Conservation (phyloP, 2,113 vertebrate genomes). For the Hemiscyllium ocellatum region DNA sequence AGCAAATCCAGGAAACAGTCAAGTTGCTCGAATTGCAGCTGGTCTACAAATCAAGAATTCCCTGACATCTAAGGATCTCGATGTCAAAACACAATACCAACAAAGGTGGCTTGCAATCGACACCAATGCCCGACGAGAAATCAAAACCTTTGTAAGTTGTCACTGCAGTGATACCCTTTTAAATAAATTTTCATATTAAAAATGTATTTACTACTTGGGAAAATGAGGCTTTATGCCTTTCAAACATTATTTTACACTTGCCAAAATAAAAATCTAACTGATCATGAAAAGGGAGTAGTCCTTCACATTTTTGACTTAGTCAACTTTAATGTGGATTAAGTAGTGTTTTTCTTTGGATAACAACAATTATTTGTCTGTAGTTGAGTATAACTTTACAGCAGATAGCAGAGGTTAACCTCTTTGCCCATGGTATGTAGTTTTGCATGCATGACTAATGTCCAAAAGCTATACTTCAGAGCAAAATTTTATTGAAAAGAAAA, state of each 20-base stretch:
- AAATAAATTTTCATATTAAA: background rate
- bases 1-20: conserved; percentile 94
- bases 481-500: background rate
- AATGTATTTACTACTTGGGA: background rate
- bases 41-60: conserved; percentile 98
- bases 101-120: conserved; percentile 97
- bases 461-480: background rate
- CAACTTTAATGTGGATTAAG: background rate
- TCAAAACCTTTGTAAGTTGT: conserved; percentile 87
- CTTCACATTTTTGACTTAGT: background rate
- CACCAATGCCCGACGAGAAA: conserved; percentile 78
- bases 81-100: conserved; percentile 89
- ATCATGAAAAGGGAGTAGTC: background rate
- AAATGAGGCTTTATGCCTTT: background rate
- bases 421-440: background rate
- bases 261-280: no score
- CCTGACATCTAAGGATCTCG: conserved; percentile 91
- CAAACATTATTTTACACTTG: background rate
- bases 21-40: conserved; percentile 89
- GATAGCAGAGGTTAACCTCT: background rate
- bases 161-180: background rate
- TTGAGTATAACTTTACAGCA: background rate
- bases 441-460: background rate
- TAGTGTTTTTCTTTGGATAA: background rate
- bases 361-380: background rate